A percentile compares a stretch with the other conserved stretches of the same genome.
Conservation (phyloP, 2,113 vertebrate genomes). For the Gopherus evgoodei region DNA sequence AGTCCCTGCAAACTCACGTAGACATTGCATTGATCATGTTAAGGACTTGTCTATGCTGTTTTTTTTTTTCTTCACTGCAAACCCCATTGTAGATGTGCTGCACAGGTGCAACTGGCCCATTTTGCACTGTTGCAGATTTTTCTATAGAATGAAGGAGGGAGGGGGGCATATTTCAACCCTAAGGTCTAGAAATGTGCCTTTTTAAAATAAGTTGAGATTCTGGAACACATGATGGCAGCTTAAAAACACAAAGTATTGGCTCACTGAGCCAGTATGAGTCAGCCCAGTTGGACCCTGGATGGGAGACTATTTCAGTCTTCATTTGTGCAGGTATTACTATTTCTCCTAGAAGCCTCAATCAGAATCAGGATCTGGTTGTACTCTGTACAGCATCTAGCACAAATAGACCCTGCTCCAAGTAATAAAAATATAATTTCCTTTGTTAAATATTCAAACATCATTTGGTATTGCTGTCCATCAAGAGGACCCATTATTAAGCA, state of each 20-base stretch:
- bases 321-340: background rate
- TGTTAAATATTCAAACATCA: background rate
- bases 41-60: background rate
- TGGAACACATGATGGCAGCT: background rate
- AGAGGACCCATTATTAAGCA: background rate
- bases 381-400: background rate
- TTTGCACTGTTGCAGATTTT: background rate
- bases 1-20: background rate
- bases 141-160: background rate
- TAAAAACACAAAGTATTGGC: background rate
- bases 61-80: background rate
- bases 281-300: accelerated
- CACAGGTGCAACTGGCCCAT: background rate
- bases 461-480: background rate
- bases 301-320: background rate
- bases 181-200: background rate
- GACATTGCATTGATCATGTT: background rate
- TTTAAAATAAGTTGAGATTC: background rate
- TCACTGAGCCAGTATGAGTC: background rate
- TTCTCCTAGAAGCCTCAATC: background rate
- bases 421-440: background rate
- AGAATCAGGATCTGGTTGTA: background rate
- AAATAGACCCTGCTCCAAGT: background rate
- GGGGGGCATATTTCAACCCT: background rate
- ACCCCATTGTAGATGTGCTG: background rate